Conservation (phyloP, 1,140 invertebrate species). For the Pseudomyrmex concolor region DNA sequence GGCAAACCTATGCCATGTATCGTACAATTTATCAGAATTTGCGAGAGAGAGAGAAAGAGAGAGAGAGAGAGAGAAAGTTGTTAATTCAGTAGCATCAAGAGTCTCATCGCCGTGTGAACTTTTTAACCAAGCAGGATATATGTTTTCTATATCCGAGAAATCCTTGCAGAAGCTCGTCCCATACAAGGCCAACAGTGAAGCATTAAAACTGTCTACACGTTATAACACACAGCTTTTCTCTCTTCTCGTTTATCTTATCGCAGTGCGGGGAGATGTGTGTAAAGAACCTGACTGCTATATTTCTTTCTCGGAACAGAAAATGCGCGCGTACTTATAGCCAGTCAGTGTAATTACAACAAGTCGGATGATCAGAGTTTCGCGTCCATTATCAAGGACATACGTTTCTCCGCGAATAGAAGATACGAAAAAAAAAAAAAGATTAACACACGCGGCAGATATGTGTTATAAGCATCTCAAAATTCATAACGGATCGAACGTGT, state of each 20-base stretch:
- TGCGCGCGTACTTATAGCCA: not conserved
- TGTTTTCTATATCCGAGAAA: constrained; percentile 28
- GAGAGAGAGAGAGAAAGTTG: too few relatives aligned
- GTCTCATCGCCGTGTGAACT: constrained; percentile 13
- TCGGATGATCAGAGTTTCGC: not conserved
- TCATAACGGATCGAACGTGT: constrained; percentile 35
- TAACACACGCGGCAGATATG: constrained; percentile 6
- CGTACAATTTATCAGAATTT: not conserved
- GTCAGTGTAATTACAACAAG: constrained; percentile 14
- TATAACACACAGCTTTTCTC: not conserved
- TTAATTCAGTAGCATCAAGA: not conserved
- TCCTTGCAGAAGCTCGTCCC: constrained; percentile 23
- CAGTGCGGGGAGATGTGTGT: not conserved
- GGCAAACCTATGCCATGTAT: not conserved
- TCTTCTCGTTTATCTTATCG: constrained; percentile 7
- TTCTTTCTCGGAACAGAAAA: constrained; percentile 5
- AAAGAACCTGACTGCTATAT: not conserved
- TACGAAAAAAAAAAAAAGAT: not conserved
- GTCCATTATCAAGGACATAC: constrained; percentile 28
- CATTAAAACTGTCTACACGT: constrained; percentile 21
- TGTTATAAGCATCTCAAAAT: constrained; percentile 36
- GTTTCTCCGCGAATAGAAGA: not conserved
- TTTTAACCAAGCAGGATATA: not conserved
- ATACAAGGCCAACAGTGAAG: constrained; percentile 13
- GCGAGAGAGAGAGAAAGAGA: not conserved